Base-by-base conservation (phyloP, 2,888 invertebrate genomes). In the Drosophila prolongata region DNA sequence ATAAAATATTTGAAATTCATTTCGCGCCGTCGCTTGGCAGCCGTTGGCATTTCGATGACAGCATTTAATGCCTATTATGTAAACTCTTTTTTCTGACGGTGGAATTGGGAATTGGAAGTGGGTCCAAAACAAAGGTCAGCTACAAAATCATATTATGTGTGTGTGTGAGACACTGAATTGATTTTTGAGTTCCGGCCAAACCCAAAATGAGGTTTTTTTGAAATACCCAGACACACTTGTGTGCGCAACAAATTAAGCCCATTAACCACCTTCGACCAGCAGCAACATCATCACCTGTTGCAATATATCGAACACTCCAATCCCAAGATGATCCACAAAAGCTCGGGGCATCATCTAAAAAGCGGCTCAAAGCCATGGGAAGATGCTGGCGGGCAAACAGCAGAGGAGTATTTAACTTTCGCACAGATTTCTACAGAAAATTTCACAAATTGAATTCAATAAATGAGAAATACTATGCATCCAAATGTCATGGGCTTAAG, bases 41-140 rank as follows among this genome's bases (percentile, higher is more conserved):
- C 75, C 75, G 64, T 68, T 77, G 78, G 78, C 78, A 77, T 84
- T 84, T 87, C 78, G 81, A 82, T 82, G 81, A 87, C 87, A 87
- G 87, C 81, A 82, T 82, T 82, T 84, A 87, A 84, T 78, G 81
- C 71, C 56, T 80, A 80, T 81, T 82, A 87, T 87, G 74, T 84
- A 82, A 81, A 68, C 67, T 68, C 43, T 67, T 72, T 73, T 70
- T 34, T 69, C 35, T 19, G 10, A 13, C n/a, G 6, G 8, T 6
- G 11, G 10, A 11, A n/a, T 14, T 34, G 11, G 49, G 35, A 6
- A 34, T 47, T 14, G 53, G 11, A 2, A n/a, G 42, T 42, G 49
- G 38, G n/a, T 16, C 40, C 47, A 56, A 47, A 34, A 52, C 56
- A 71, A 64, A 71, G 71, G 75, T 71, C 71, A 71, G 66, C 67